phyloP scores from a whole-genome alignment of 2,888 invertebrate genomes.

The Bruchidius siliquastri region DNA sequence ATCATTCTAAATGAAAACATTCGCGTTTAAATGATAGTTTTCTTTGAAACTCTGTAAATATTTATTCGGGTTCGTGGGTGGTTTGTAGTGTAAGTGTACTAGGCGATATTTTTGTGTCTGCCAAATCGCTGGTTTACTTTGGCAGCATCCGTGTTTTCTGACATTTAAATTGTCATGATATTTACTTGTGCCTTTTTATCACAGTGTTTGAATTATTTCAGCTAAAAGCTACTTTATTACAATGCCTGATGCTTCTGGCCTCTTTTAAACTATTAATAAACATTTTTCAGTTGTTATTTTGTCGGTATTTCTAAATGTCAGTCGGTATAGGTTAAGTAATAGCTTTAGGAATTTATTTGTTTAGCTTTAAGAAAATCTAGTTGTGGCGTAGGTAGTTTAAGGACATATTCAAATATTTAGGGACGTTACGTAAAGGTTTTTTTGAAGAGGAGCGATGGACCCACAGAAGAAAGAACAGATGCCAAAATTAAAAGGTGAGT shows the following conservation, averaged over 20 bases:
- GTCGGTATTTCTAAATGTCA: background rate
- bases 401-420: background rate
- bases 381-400: background rate
- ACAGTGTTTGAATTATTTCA: slow-evolving; percentile 5
- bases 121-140: slow-evolving; percentile 1
- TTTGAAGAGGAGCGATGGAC: background rate
- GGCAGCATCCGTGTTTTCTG: slow-evolving; percentile 11
- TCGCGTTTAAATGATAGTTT: slow-evolving; percentile 2
- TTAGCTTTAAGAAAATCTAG: background rate
- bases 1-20: slow-evolving; percentile 29
- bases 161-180: slow-evolving; percentile 26
- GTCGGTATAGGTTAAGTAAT: background rate
- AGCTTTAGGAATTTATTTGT: background rate
- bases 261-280: slow-evolving; percentile 3
- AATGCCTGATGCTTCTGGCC: slow-evolving; percentile 12
- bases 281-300: background rate
- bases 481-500: background rate
- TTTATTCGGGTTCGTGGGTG: slow-evolving; percentile 21
- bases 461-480: background rate
- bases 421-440: background rate
- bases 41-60: slow-evolving; percentile 18
- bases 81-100: slow-evolving; percentile 28
- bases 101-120: background rate
- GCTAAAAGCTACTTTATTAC: slow-evolving; percentile 3
- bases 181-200: slow-evolving; percentile 19